Percentiles rank a stretch among this genome's conserved stretches.
Evolutionary conservation across 2,797 vertebrate species (phyloP).

Genomic region (Serranus cabrilla): DNA sequence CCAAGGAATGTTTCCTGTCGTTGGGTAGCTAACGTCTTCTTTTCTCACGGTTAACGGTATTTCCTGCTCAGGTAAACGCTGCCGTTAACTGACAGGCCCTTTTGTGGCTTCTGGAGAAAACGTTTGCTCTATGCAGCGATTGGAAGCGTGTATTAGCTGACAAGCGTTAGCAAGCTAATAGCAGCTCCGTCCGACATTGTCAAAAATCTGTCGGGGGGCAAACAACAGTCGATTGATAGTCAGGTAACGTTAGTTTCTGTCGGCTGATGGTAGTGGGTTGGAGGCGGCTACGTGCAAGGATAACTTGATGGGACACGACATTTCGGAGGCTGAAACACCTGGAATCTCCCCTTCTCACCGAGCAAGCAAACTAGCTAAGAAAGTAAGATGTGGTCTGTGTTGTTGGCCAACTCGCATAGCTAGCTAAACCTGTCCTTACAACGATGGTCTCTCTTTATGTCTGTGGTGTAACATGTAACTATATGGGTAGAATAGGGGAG

Average conservation of each 20-base stretch:
- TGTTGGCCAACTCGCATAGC: constrained; percentile 40
- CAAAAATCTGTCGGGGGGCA: constrained; percentile 26
- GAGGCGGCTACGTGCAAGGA: constrained; percentile 11
- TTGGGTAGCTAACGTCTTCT: constrained; percentile 36
- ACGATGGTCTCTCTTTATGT: not conserved
- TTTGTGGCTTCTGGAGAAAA: not conserved
- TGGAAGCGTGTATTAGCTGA: constrained; percentile 66
- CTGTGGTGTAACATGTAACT: not conserved
- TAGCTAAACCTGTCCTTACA: not conserved
- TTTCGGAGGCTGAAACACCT: constrained; percentile 65
- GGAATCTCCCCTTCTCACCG: constrained; percentile 47
- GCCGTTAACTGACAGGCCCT: not conserved
- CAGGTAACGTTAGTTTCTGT: constrained; percentile 1
- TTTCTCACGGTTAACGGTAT: constrained; percentile 2
- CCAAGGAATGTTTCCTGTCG: constrained; percentile 83
- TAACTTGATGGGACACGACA: constrained; percentile 57
- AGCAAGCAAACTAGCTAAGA: constrained; percentile 68
- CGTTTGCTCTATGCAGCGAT: constrained; percentile 35
- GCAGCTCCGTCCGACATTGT: constrained; percentile 52
- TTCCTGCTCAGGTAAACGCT: constrained; percentile 6
- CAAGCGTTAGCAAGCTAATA: constrained; percentile 72
- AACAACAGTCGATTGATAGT: constrained; percentile 15
- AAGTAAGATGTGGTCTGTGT: constrained; percentile 70
- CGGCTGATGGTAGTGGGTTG: constrained; percentile 4
- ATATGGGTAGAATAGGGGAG: not conserved